Base-by-base conservation (phyloP, 2,113 vertebrate species). In the Dunckerocampus dactyliophorus region DNA sequence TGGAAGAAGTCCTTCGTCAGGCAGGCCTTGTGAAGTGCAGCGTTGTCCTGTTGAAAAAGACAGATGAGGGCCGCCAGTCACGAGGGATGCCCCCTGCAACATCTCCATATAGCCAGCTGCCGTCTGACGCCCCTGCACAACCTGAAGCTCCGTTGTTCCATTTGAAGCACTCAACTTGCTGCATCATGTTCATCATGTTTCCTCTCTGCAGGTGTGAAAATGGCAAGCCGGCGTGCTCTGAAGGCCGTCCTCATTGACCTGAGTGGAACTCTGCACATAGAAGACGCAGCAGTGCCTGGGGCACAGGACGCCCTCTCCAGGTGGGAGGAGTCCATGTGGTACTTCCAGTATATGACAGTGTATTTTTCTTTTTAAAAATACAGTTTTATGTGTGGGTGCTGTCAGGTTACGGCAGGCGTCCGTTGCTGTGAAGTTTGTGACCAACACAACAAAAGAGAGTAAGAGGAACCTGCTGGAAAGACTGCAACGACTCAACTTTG, bases 181-280 rank as follows among this genome's bases (percentile, higher is more conserved):
- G n/a, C n/a, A n/a, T n/a, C n/a, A n/a, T n/a, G n/a, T n/a, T n/a
- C n/a, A n/a, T n/a, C n/a, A n/a, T n/a, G n/a, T n/a, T n/a, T n/a
- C n/a, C 46, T 47, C 46, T 2, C 46, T 47, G 46, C 17, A 84
- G 83, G 60, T 59, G 47, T 65, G 5, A 56, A 64, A 63, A 99
- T 99, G 96, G 92, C 92, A 20, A 84, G 88, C 28, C 89, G 93
- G 69, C 91, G 84, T 0, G 83, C 75, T 0, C 80, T 98, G 53
- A 96, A 94, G 84, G 94, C 95, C 0, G 96, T 98, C 78, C 89
- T 99, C 86, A 92, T 99, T 28, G 96, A 99, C 88, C 92, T 99
- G 74, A 99, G 80, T 62, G 95, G 97, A 68, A 99, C 96, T 11
- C 91, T 99, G 67, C 97, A 98, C 65, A 19, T 98, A 46, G 97